Percentiles rank a stretch among this genome's conserved stretches.
phyloP scores from a whole-genome alignment of 2,888 invertebrate species.

The Odontothrips loti region DNA sequence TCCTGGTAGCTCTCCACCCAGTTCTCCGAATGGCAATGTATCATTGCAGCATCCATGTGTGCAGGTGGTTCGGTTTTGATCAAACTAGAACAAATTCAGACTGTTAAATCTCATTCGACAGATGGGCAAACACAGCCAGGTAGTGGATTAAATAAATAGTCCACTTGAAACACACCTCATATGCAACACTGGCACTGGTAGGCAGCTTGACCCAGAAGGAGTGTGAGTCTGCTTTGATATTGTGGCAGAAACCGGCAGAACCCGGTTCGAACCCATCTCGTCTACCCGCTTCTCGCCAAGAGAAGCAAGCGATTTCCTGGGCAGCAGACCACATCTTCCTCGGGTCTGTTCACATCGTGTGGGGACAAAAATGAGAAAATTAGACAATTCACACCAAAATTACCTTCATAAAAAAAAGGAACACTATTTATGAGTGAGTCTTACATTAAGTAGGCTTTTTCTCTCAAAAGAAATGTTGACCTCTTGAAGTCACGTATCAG shows the following conservation, averaged over 20 bases:
- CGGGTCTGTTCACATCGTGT: background rate
- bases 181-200: background rate
- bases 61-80: background rate
- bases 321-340: conserved; percentile 25
- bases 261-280: conserved; percentile 8
- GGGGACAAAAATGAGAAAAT: background rate
- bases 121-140: background rate
- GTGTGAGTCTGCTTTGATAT: conserved; percentile 13
- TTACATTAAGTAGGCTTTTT: background rate
- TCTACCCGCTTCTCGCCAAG: conserved; percentile 7
- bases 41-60: conserved; percentile 9
- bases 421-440: background rate
- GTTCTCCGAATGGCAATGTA: conserved; percentile 33
- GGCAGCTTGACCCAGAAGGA: conserved; percentile 1
- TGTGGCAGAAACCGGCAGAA: background rate
- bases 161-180: background rate
- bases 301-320: conserved; percentile 24
- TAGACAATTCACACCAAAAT: background rate
- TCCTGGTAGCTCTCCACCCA: conserved; percentile 67
- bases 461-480: conserved; percentile 20
- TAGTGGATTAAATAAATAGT: background rate
- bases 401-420: background rate
- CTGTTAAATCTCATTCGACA: background rate
- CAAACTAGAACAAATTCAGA: background rate
- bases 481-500: conserved; percentile 1